Percentiles rank a stretch among this genome's conserved stretches.
These are phyloP conservation scores for Parelbella ahira DNA, from an alignment of 2,888 invertebrate genomes.

Conservation along the genomic window DNA sequence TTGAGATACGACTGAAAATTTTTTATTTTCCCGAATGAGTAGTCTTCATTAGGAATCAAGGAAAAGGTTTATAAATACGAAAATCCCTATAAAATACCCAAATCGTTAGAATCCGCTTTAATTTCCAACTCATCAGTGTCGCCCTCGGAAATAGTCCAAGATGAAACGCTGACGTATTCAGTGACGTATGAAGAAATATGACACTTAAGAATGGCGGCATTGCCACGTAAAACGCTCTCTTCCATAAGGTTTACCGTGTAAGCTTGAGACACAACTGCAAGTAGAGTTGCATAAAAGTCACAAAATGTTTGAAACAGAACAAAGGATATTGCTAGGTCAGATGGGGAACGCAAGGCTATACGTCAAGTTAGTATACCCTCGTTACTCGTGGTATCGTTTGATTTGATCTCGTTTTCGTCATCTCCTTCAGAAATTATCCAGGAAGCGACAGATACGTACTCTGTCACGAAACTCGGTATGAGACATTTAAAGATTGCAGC, in stretches of 20 bases:
- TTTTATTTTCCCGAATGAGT: slow-evolving; percentile 11
- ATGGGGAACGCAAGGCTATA: slow-evolving; percentile 1
- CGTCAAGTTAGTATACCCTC: slow-evolving; percentile 58
- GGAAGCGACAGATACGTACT: slow-evolving; percentile 89
- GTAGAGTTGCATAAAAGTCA: slow-evolving; percentile 42
- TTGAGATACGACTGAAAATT: slow-evolving; percentile 91
- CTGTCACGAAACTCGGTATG: slow-evolving; percentile 91
- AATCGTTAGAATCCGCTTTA: slow-evolving; percentile 58
- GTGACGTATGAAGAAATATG: slow-evolving; percentile 96
- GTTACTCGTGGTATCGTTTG: slow-evolving; percentile 46
- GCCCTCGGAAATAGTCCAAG: slow-evolving; percentile 91
- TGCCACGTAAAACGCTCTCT: slow-evolving; percentile 93
- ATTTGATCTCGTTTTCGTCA: slow-evolving; percentile 56
- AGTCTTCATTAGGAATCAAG: slow-evolving; percentile 12
- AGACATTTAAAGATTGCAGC: slow-evolving; percentile 90
- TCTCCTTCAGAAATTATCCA: slow-evolving; percentile 87
- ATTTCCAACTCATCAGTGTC: slow-evolving; percentile 70
- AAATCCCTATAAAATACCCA: slow-evolving; percentile 48
- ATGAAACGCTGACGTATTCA: slow-evolving; percentile 92
- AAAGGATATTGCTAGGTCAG: slow-evolving; percentile 13
- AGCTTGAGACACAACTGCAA: slow-evolving; percentile 92
- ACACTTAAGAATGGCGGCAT: slow-evolving; percentile 94
- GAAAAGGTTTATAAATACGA: slow-evolving; percentile 14
- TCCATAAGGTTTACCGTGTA: slow-evolving; percentile 95
- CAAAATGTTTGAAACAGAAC: no score